phyloP scores from a whole-genome alignment of 2,888 invertebrate species.

The Sesia apiformis region DNA sequence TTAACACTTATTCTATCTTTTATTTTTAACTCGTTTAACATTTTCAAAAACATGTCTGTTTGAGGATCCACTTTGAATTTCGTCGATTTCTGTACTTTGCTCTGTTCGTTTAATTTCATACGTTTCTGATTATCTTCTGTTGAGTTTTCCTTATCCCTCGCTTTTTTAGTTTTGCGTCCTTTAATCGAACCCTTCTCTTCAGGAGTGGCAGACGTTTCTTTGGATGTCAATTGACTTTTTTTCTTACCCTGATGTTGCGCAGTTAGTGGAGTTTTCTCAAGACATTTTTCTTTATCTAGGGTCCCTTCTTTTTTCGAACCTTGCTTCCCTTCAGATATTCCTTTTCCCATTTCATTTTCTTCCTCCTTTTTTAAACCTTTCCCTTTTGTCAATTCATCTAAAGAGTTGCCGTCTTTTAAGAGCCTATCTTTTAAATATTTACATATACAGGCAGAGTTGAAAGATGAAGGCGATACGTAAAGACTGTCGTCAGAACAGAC shows the following conservation, averaged over 20 bases:
- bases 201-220: neutral
- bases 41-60: slow-evolving; percentile 9
- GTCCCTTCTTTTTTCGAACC: neutral
- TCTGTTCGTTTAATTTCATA: neutral
- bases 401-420: neutral
- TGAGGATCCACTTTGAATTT: slow-evolving; percentile 7
- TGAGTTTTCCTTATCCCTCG: no score
- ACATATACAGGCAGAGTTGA: slow-evolving; percentile 11
- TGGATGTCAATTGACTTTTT: neutral
- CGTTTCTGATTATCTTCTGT: no score
- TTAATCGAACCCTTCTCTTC: neutral
- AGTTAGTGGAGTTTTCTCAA: neutral
- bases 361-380: neutral
- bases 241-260: neutral
- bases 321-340: neutral
- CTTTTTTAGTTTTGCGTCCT: neutral
- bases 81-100: neutral
- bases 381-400: neutral
- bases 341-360: no score
- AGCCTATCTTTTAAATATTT: slow-evolving; percentile 13
- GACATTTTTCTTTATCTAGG: neutral
- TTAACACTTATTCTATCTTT: slow-evolving; percentile 2
- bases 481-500: neutral
- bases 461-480: neutral
- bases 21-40: slow-evolving; percentile 13